Conservation (phyloP, 2,888 invertebrate species). For the Pemphredon lugubris region DNA sequence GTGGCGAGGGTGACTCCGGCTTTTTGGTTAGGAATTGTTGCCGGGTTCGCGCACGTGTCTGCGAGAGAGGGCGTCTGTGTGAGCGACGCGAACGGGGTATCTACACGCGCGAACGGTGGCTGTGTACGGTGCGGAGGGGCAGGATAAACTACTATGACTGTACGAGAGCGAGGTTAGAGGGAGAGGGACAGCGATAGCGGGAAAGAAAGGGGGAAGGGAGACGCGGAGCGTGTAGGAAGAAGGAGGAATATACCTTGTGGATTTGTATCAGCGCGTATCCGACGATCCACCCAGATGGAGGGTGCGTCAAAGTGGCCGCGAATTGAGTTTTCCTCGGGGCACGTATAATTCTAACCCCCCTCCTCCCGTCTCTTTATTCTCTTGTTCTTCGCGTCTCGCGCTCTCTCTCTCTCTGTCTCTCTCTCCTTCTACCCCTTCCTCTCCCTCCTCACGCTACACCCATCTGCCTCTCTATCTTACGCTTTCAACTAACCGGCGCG, state of each 20-base stretch:
- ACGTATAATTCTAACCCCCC: constrained; percentile 60
- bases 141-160: constrained; percentile 43
- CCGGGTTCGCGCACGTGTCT: constrained; percentile 67
- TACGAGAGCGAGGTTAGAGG: constrained; percentile 12
- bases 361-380: constrained; percentile 33
- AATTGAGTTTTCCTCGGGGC: constrained; percentile 71
- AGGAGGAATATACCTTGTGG: constrained; percentile 60
- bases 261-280: constrained; percentile 66
- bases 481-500: constrained; percentile 49
- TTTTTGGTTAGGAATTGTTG: constrained; percentile 78
- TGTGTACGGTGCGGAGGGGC: constrained; percentile 22
- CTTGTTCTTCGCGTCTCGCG: constrained; percentile 22
- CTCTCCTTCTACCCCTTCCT: constrained; percentile 4
- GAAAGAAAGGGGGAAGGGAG: constrained; percentile 13
- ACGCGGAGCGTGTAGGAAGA: constrained; percentile 34
- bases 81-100: constrained; percentile 24
- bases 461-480: constrained; percentile 34
- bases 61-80: constrained; percentile 38
- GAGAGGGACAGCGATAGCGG: constrained; percentile 3
- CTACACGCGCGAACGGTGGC: constrained; percentile 29
- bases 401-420: constrained; percentile 36
- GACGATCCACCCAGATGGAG: constrained; percentile 59
- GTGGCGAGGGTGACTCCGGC: constrained; percentile 74
- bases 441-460: not conserved
- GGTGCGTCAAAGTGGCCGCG: constrained; percentile 74